Evolutionary conservation across 2,113 vertebrate genomes (phyloP), one percentile per base, ranked within the genome.

Genomic region (Fregata magnificens): DNA sequence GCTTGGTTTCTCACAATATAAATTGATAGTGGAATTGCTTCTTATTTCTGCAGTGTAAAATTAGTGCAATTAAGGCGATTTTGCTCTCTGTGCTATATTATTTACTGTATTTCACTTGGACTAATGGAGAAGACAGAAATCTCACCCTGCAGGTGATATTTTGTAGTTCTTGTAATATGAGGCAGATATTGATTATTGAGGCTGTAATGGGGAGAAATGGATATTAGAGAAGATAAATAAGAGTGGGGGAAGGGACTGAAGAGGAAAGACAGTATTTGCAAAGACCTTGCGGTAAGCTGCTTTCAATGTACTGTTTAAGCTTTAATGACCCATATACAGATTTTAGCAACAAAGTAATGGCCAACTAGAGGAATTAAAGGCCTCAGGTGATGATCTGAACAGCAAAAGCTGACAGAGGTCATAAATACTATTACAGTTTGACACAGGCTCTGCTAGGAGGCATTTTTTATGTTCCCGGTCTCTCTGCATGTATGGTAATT

Each of bases 261-360:
- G 38, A 52, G 31, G 20, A 67, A 65, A 71, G 58, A 38, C 32
- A 47, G 47, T 86, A 38, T 67, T 81, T 81, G 47, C 18, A 82
- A 69, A 63, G 40, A 80, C 76, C 28, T 79, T 0, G 1, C 55
- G 58, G 32, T 31, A 44, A 61, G 67, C 28, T 55, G 47, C 74
- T 91, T 52, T 76, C 52, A 65, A 2, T 40, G 20, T 79, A 21
- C 63, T 94, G 28, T 86, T 95, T 92, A 95, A 95, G 52, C 29
- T 95, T 93, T 95, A 93, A 90, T 96, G 52, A 93, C 52, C 42
- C 55, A 79, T 79, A 40, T 36, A 61, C 34, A 76, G 82, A 77
- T 92, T 78, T 88, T 86, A 78, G 62, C 76, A 82, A 73, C n/a
- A 55, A 88, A 91, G 25, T 83, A 94, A 79, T 79, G 69, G 34